phyloP scores from a whole-genome alignment of 1,140 invertebrate genomes.

The Anoplolepis gracilipes region DNA sequence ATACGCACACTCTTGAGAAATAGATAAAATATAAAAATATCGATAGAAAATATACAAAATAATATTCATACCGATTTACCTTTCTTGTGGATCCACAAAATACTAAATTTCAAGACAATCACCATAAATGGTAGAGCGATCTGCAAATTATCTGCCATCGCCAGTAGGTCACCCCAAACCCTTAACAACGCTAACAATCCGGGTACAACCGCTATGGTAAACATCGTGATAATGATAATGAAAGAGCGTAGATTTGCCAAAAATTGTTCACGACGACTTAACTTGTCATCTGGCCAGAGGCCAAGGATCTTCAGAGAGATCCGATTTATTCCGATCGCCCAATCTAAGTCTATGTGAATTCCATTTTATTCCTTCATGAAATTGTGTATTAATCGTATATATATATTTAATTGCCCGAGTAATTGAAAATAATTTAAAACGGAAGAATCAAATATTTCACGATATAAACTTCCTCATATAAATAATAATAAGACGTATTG shows the following conservation, averaged over 20 bases:
- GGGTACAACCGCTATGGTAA: conserved; percentile 12
- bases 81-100: conserved; percentile 14
- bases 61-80: conserved; percentile 31
- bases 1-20: background rate
- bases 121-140: conserved; percentile 27
- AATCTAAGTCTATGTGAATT: conserved; percentile 55
- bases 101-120: conserved; percentile 13
- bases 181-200: background rate
- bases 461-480: background rate
- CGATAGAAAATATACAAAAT: background rate
- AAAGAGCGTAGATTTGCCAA: background rate
- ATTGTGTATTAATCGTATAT: background rate
- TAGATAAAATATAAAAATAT: background rate
- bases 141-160: conserved; percentile 26
- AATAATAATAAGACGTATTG: background rate
- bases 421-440: background rate
- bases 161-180: conserved; percentile 21
- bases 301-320: conserved; percentile 36
- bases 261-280: background rate
- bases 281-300: conserved; percentile 23
- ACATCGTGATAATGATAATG: background rate
- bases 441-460: background rate
- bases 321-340: conserved; percentile 60
- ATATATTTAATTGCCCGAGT: background rate
- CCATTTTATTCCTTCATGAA: background rate